A percentile compares a stretch with the other conserved stretches of the same genome.
Conservation (phyloP, 2,888 invertebrate species). For the Anodontia alba region DNA sequence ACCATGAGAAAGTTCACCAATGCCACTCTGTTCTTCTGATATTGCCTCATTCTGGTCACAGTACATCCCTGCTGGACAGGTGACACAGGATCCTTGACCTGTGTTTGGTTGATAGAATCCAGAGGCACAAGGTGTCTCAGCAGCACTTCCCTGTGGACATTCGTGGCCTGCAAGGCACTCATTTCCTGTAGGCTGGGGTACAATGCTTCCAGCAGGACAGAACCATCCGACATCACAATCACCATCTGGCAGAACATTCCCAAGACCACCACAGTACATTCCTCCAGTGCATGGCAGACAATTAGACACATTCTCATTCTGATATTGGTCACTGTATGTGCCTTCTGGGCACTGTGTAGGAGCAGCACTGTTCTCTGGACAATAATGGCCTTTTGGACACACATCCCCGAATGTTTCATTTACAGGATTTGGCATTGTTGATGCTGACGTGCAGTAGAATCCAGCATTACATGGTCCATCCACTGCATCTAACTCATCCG, state of each 20-base stretch:
- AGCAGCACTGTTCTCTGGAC: conserved; percentile 75
- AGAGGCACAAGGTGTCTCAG: conserved; percentile 78
- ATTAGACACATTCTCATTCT: conserved; percentile 77
- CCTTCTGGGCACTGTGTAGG: conserved; percentile 80
- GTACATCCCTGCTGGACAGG: conserved; percentile 80
- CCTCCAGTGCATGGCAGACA: conserved; percentile 83
- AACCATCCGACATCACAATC: conserved; percentile 80
- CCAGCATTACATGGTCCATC: conserved; percentile 80
- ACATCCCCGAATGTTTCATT: conserved; percentile 82
- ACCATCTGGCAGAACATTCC: conserved; percentile 76
- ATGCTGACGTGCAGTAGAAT: conserved; percentile 79
- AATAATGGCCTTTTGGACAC: conserved; percentile 83
- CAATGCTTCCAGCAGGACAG: conserved; percentile 77
- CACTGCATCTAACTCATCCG: conserved; percentile 72
- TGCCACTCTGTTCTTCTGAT: conserved; percentile 81
- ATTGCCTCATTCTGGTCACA: conserved; percentile 83
- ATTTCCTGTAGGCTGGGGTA: conserved; percentile 80
- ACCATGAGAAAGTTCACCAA: conserved; percentile 79
- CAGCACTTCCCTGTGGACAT: conserved; percentile 79
- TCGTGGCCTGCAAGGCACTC: conserved; percentile 81
- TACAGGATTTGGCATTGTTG: conserved; percentile 80
- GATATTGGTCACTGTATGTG: conserved; percentile 74
- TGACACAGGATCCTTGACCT: conserved; percentile 75
- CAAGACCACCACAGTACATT: conserved; percentile 79
- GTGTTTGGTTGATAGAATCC: conserved; percentile 79